Conservation (phyloP, 2,113 vertebrate species). For the Embiotoca jacksoni region DNA sequence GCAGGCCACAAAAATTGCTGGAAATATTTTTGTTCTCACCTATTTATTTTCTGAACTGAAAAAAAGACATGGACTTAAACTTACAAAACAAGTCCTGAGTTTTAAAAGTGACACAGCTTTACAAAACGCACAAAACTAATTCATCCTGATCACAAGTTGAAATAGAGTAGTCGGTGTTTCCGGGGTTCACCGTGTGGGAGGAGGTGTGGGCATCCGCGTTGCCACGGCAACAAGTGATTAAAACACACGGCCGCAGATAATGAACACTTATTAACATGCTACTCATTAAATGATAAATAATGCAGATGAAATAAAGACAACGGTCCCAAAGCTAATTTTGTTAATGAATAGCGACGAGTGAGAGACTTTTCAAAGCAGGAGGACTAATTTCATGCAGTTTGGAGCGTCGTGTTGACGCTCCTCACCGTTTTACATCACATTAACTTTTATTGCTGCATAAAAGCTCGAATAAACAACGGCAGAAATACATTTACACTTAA, state of each 20-base stretch:
- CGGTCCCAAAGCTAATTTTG: slow-evolving; percentile 19
- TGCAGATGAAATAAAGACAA: slow-evolving; percentile 34
- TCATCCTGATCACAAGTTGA: not conserved
- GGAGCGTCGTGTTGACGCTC: not conserved
- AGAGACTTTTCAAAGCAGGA: slow-evolving; percentile 2
- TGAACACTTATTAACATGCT: slow-evolving; percentile 31
- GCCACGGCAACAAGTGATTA: slow-evolving; percentile 17
- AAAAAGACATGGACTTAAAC: too few relatives aligned
- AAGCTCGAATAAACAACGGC: not conserved
- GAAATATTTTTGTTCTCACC: too few relatives aligned
- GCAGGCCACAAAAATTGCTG: too few relatives aligned
- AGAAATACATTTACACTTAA: not conserved
- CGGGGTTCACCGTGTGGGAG: not conserved
- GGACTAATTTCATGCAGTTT: not conserved
- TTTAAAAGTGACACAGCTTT: too few relatives aligned
- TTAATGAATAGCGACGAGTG: slow-evolving; percentile 15
- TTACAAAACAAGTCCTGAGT: too few relatives aligned
- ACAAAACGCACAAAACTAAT: not conserved
- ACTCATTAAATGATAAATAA: slow-evolving; percentile 46
- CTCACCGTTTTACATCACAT: slow-evolving; percentile 2
- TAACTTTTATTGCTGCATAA: slow-evolving; percentile 9
- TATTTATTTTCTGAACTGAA: too few relatives aligned
- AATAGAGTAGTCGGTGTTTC: not conserved
- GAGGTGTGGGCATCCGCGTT: slow-evolving; percentile 4
- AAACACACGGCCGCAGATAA: slow-evolving; percentile 19